A percentile compares a stretch with the other conserved stretches of the same genome.
phyloP scores from a whole-genome alignment of 2,888 invertebrate genomes.

The Tipula lateralis region DNA sequence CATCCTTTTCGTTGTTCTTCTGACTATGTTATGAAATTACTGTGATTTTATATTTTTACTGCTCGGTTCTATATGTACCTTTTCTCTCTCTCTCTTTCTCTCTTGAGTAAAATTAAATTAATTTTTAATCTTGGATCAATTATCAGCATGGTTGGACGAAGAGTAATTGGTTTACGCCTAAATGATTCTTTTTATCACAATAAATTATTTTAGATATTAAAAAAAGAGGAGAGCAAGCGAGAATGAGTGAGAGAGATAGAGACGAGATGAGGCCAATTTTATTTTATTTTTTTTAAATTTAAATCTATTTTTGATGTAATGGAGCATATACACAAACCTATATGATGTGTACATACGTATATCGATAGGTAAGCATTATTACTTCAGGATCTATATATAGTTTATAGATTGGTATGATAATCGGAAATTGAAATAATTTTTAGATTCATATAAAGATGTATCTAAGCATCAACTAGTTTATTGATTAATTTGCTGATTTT shows the following conservation, averaged over 20 bases:
- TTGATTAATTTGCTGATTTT: slow-evolving; percentile 24
- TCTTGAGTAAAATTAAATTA: slow-evolving; percentile 15
- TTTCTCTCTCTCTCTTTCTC: too few species aligned
- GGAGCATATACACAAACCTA: neutral
- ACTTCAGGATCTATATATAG: neutral
- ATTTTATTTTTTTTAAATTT: neutral
- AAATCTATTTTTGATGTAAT: slow-evolving; percentile 19
- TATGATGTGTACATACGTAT: neutral
- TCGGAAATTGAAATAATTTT: slow-evolving; percentile 13
- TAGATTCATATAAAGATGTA: neutral
- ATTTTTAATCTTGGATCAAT: slow-evolving; percentile 24
- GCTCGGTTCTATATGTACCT: neutral
- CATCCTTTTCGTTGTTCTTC: neutral
- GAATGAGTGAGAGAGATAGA: neutral
- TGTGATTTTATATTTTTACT: neutral
- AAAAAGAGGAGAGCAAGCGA: neutral
- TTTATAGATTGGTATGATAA: slow-evolving; percentile 6
- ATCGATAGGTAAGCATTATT: too few species aligned
- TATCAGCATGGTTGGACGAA: slow-evolving; percentile 24
- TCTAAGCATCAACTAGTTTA: neutral
- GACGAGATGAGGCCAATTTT: too few species aligned
- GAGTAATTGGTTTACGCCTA: slow-evolving; percentile 24
- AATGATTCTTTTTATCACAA: slow-evolving; percentile 19
- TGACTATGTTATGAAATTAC: neutral
- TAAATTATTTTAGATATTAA: slow-evolving; percentile 19